phyloP scores from a whole-genome alignment of 2,113 vertebrate genomes.

The Syrmaticus mikado region DNA sequence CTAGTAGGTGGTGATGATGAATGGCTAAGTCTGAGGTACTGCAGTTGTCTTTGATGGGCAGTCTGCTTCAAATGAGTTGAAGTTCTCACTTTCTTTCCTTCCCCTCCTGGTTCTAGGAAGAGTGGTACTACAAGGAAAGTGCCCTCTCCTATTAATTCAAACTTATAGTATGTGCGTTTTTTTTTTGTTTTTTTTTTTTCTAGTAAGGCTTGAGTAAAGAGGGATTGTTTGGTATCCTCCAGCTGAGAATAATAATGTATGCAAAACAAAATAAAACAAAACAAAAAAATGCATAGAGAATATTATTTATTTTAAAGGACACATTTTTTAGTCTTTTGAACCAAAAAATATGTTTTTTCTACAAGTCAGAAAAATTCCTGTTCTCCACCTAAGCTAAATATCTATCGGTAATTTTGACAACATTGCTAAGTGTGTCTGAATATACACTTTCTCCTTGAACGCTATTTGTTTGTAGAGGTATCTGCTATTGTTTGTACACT shows the following conservation, averaged over 20 bases:
- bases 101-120: not conserved
- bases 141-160: not conserved
- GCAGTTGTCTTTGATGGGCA: conserved; percentile 27
- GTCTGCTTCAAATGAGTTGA: not conserved
- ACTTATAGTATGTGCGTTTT: not conserved
- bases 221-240: not conserved
- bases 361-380: not conserved
- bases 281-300: not conserved
- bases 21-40: not conserved
- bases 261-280: not conserved
- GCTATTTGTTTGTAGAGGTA: conserved; percentile 33
- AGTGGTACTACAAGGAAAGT: not conserved
- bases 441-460: conserved; percentile 1
- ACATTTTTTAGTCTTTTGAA: not conserved
- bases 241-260: not conserved
- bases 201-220: not conserved
- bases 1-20: not conserved
- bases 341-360: not conserved
- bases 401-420: not conserved
- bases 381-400: not conserved
- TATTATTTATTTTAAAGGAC: not conserved
- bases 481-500: not conserved
- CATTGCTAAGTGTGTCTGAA: not conserved
- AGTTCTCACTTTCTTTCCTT: not conserved
- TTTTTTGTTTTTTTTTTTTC: not conserved